Conservation (phyloP, 2,113 vertebrate genomes). For the Otocyon megalotis region DNA sequence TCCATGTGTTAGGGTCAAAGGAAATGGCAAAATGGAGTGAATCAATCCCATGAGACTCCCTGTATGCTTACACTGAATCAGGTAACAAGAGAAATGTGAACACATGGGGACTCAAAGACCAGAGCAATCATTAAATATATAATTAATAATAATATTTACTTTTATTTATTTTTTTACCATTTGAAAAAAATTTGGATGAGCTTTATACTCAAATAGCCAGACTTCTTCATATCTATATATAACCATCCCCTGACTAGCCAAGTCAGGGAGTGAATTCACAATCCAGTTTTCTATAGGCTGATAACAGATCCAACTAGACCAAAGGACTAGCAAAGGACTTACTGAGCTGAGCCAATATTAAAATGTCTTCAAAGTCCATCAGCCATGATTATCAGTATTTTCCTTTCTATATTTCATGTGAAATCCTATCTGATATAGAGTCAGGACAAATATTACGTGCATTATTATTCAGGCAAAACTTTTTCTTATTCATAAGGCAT, state of each 20-base stretch:
- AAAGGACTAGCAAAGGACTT: background rate
- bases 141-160: conserved; percentile 31
- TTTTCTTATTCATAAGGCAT: background rate
- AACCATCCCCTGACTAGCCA: background rate
- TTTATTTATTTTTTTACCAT: conserved; percentile 5
- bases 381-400: conserved; percentile 29
- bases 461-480: background rate
- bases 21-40: background rate
- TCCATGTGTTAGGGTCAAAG: background rate
- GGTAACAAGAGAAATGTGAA: background rate
- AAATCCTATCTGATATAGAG: conserved; percentile 18
- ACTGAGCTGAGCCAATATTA: background rate
- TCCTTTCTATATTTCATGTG: conserved; percentile 23
- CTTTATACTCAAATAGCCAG: background rate
- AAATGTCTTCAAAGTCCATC: conserved; percentile 14
- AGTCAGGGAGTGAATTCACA: background rate
- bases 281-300: background rate
- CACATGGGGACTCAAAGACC: background rate
- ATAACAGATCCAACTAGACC: background rate
- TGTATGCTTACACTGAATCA: background rate
- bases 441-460: background rate
- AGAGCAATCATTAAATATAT: background rate
- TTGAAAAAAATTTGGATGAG: conserved; percentile 2
- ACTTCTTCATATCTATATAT: background rate
- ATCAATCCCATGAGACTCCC: background rate